phyloP scores from a whole-genome alignment of 2,797 vertebrate species.

The Gadopsis marmoratus region DNA sequence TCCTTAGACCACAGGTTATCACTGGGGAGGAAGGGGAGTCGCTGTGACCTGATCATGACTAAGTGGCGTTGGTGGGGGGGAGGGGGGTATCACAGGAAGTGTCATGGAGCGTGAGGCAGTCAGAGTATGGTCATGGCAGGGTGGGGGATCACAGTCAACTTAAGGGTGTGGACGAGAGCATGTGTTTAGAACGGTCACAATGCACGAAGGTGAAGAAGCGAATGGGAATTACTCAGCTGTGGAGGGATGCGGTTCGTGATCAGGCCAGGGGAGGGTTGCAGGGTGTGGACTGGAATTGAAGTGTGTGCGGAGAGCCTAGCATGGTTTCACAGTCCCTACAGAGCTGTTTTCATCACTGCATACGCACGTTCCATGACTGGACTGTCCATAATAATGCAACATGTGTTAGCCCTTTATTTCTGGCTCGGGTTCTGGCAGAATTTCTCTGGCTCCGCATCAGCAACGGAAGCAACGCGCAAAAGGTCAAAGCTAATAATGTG shows the following conservation, averaged over 20 bases:
- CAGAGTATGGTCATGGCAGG: not conserved
- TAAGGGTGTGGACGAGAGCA: conserved; percentile 31
- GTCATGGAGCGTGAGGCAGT: not conserved
- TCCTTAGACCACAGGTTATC: conserved; percentile 34
- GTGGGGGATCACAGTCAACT: conserved; percentile 26
- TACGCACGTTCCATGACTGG: conserved; percentile 43
- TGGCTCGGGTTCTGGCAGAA: conserved; percentile 68
- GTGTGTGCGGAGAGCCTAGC: conserved; percentile 26
- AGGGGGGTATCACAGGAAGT: conserved; percentile 1
- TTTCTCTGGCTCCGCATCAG: conserved; percentile 68
- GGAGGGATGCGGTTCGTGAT: conserved; percentile 26
- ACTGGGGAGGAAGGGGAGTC: conserved; percentile 25
- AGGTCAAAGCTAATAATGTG: conserved; percentile 80
- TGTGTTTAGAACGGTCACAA: conserved; percentile 40
- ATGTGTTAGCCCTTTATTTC: conserved; percentile 80
- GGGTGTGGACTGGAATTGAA: conserved; percentile 58
- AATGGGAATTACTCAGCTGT: conserved; percentile 29
- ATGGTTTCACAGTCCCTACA: conserved; percentile 66
- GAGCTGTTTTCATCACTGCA: conserved; percentile 55
- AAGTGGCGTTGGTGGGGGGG: not conserved
- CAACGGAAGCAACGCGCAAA: conserved; percentile 59
- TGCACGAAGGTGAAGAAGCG: conserved; percentile 43
- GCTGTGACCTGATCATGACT: conserved; percentile 23
- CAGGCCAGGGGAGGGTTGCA: conserved; percentile 27
- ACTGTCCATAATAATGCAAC: conserved; percentile 76